phyloP scores from a whole-genome alignment of 2,888 invertebrate genomes.

The Argynnis bischoffii region DNA sequence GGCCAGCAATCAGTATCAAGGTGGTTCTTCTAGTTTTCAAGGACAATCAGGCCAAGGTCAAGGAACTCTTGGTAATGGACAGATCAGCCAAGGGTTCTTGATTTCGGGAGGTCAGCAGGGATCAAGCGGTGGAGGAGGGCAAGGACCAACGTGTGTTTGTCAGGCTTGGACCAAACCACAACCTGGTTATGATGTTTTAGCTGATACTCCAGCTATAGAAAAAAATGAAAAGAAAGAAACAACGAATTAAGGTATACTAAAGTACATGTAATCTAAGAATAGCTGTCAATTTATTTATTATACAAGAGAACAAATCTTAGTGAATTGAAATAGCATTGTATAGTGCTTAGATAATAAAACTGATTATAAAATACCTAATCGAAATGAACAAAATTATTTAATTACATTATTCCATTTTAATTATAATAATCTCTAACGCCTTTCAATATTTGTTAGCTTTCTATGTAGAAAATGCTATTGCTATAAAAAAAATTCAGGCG shows the following conservation, averaged over 20 bases:
- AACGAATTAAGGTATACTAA: conserved; percentile 34
- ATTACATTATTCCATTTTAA: too few species aligned
- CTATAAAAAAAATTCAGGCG: conserved; percentile 31
- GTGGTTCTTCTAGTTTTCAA: conserved; percentile 23
- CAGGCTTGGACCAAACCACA: conserved; percentile 72
- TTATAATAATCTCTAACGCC: background rate
- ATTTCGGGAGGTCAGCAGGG: conserved; percentile 47
- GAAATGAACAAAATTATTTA: background rate
- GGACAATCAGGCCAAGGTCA: conserved; percentile 36
- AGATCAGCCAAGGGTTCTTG: conserved; percentile 52
- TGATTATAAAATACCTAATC: too few species aligned
- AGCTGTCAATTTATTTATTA: conserved; percentile 13
- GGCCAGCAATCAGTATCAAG: conserved; percentile 42
- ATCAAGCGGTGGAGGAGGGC: conserved; percentile 42
- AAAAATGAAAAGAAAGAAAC: conserved; percentile 47
- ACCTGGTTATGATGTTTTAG: conserved; percentile 36
- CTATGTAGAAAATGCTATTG: conserved; percentile 5
- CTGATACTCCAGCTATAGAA: conserved; percentile 42
- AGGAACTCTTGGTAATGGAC: conserved; percentile 27
- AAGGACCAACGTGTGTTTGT: conserved; percentile 70
- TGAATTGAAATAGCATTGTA: background rate
- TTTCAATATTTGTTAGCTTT: background rate
- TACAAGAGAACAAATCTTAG: background rate
- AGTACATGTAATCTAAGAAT: conserved; percentile 8
- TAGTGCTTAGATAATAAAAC: too few species aligned